phyloP scores from a whole-genome alignment of 2,113 vertebrate species.

The Galemys pyrenaicus region DNA sequence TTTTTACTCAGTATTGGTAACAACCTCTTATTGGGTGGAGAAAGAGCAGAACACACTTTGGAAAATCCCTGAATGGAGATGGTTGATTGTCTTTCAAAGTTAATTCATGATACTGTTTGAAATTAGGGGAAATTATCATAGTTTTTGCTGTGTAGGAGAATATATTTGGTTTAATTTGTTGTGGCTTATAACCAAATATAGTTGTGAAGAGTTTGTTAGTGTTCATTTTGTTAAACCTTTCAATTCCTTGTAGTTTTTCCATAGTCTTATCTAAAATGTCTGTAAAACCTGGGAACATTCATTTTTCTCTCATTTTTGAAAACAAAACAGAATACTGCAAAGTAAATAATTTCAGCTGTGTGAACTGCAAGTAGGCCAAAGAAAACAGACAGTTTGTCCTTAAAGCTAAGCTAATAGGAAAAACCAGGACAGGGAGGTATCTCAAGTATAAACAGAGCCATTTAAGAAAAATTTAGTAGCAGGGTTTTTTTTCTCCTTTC shows the following conservation, averaged over 20 bases:
- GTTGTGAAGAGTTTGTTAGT: background rate
- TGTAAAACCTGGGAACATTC: slow-evolving; percentile 38
- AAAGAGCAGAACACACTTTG: background rate
- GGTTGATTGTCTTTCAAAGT: slow-evolving; percentile 17
- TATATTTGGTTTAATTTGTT: background rate
- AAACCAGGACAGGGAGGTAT: slow-evolving; percentile 71
- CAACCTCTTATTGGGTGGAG: background rate
- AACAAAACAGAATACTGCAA: slow-evolving; percentile 55
- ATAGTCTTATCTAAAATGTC: slow-evolving; percentile 50
- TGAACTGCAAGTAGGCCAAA: slow-evolving; percentile 77
- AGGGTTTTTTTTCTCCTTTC: slow-evolving; percentile 36
- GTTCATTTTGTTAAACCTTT: slow-evolving; percentile 18
- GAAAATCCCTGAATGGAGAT: background rate
- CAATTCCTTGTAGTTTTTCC: slow-evolving; percentile 44
- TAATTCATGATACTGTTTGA: background rate
- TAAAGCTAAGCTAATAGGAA: slow-evolving; percentile 75
- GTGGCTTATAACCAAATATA: background rate
- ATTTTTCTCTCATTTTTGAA: slow-evolving; percentile 66
- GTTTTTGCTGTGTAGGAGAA: slow-evolving; percentile 37
- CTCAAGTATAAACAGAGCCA: slow-evolving; percentile 22
- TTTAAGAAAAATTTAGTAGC: slow-evolving; percentile 10
- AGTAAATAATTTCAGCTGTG: slow-evolving; percentile 81
- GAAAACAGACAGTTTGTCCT: slow-evolving; percentile 83
- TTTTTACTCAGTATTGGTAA: background rate
- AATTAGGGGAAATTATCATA: background rate